phyloP scores from a whole-genome alignment of 2,888 invertebrate genomes.

The Prenolepis imparis region DNA sequence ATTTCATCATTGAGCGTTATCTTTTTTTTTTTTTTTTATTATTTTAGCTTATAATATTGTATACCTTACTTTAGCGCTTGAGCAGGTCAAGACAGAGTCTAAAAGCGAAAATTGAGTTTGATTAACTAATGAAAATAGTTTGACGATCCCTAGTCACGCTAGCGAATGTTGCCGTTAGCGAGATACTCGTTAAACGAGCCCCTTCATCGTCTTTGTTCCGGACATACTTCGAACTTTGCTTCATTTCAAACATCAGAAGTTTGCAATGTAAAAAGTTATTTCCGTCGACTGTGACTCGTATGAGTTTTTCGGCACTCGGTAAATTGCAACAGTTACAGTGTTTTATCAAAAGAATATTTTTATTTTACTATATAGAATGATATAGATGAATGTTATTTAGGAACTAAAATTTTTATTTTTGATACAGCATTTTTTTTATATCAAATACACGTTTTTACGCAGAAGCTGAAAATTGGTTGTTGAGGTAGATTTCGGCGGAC shows the following conservation, averaged over 20 bases:
- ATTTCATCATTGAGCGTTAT: neutral
- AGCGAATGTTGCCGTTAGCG: neutral
- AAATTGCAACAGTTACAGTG: neutral
- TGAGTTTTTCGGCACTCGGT: neutral
- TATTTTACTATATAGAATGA: neutral
- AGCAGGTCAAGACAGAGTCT: neutral
- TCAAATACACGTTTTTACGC: neutral
- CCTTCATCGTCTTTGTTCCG: neutral
- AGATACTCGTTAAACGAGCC: neutral
- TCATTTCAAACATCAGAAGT: constrained; percentile 4
- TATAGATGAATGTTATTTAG: neutral
- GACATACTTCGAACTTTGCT: neutral
- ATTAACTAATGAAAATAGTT: constrained; percentile 16
- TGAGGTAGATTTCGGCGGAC: neutral
- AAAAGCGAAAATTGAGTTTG: neutral
- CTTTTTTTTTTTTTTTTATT: neutral
- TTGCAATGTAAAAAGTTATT: neutral
- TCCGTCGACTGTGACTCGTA: neutral
- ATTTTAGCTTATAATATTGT: constrained; percentile 2
- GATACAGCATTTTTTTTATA: neutral
- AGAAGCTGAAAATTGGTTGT: neutral
- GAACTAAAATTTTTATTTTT: neutral
- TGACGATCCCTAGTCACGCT: neutral
- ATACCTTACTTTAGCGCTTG: neutral
- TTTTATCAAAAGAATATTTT: neutral